phyloP scores from a whole-genome alignment of 2,888 invertebrate genomes.

The Pterobdella sp. region DNA sequence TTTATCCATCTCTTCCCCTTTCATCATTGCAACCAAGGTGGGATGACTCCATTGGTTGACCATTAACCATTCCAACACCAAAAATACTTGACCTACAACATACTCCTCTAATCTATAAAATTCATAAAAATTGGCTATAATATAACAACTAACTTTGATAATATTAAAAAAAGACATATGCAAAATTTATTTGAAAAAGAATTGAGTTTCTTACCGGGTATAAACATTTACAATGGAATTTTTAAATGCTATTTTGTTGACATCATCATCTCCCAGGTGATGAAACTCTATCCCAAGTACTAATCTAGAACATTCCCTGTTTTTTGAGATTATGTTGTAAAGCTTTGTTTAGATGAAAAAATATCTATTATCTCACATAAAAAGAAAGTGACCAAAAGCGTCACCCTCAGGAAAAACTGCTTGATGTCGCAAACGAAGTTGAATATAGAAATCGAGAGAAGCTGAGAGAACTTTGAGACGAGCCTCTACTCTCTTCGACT shows the following conservation, averaged over 20 bases:
- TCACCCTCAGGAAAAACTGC: constrained; percentile 29
- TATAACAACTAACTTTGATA: too few species aligned
- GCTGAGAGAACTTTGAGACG: constrained; percentile 30
- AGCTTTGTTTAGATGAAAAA: neutral
- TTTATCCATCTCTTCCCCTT: constrained; percentile 40
- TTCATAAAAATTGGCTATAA: too few species aligned
- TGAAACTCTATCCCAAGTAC: constrained; percentile 38
- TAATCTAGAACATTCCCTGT: constrained; percentile 37
- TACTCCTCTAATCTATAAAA: constrained; percentile 28
- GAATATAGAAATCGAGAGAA: constrained; percentile 29
- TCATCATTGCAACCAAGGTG: constrained; percentile 43
- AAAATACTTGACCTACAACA: constrained; percentile 35
- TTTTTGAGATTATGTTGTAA: too few species aligned
- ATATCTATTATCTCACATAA: constrained; percentile 31
- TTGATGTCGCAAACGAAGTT: constrained; percentile 27
- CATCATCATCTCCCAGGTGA: constrained; percentile 31
- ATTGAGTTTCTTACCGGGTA: too few species aligned
- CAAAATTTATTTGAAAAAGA: too few species aligned
- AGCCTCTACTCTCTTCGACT: constrained; percentile 27
- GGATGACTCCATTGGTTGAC: constrained; percentile 46
- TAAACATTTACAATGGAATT: constrained; percentile 31
- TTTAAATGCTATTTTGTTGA: constrained; percentile 33
- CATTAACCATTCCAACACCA: constrained; percentile 37
- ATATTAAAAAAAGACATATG: too few species aligned
- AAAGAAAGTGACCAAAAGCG: constrained; percentile 34